Evolutionary conservation across 1,140 invertebrate species (phyloP), one percentile per base, ranked within the genome.

Genomic region (Sinonovacula constricta): DNA sequence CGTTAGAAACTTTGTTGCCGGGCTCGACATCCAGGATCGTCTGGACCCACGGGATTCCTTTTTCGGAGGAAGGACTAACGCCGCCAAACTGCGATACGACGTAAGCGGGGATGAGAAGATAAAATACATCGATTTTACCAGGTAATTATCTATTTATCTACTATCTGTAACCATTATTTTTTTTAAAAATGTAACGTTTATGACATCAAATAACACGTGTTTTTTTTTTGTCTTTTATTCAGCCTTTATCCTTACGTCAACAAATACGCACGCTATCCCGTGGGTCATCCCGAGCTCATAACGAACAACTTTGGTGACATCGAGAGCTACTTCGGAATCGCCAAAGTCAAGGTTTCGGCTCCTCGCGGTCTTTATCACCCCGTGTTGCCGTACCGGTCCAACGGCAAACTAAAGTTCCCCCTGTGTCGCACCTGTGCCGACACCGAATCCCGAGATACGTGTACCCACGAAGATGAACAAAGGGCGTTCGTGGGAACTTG

Each of bases 201-300:
- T 26, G 22, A 67, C 30, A 30, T 45, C 7, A 45, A n/a, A n/a
- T n/a, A n/a, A n/a, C n/a, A n/a, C n/a, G n/a, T n/a, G 39, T 45
- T 45, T 45, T 10, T 45, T 45, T 45, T 45, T 45, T 45, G 18
- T 10, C 7, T 45, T 45, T n/a, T n/a, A n/a, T n/a, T 18, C 3
- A 22, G 15, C 31, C 34, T 72, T 0, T 72, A 72, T 49, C 69
- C 69, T 2, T 62, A 53, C 53, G 45, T 39, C 5, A 72, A 72
- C 33, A 72, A 72, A 22, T 62, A 60, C 36, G 34, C 31, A 30
- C 34, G 57, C 12, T 74, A 74, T 33, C 70, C 70, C 15, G 15
- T 63, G 14, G 36, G 26, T 30, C 57, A 74, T 24, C 70, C 59
- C 14, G 15, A 28, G 14, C 24, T 70, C 45, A 36, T 70, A 2